Base-by-base conservation (phyloP, 1,140 invertebrate genomes). In the Heliconius congener region DNA sequence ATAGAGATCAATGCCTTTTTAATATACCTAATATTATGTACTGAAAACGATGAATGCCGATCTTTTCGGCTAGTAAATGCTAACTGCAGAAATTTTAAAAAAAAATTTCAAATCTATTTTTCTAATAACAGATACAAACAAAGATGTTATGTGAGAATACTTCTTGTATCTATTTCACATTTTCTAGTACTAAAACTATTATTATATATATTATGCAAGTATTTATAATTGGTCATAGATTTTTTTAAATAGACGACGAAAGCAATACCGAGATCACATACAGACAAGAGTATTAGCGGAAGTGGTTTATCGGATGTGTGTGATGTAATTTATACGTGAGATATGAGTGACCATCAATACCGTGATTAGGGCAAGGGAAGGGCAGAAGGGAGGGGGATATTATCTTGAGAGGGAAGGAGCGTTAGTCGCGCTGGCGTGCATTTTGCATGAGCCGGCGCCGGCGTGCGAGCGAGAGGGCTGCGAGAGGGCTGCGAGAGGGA, bases 391-490 rank as follows among this genome's bases (percentile, higher is more conserved):
- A 71, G 77, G 84, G 84, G 80, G 84, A 84, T 87, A 88, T 92
- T 93, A 92, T 93, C 91, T 93, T 91, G 88, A 91, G 88, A 89
- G 91, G 84, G 84, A 88, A 90, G 83, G 81, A 88, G 85, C 86
- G 85, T 86, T 88, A 87, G 87, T 91, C 90, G 88, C 86, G 83
- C 87, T 84, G 80, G 83, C 88, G 84, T 94, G 86, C 87, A 93
- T 93, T 92, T 93, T 94, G 89, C 87, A 94, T 94, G 90, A 92
- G 91, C 86, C 80, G 82, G 88, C 87, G 86, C 87, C 86, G 87
- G 81, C 77, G 87, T 80, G 85, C 73, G 87, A 90, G 85, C 73
- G 86, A 86, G 87, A 87, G 78, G 71, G 39, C 27, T 39, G 84
- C 70, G 81, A 91, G 70, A 82, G 85, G 78, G 39, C 27, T 55